Percentiles rank a stretch among this genome's conserved stretches.
These are phyloP conservation scores for Crepidodera aurea DNA, from an alignment of 2,888 invertebrate species.

Conservation along the genomic window DNA sequence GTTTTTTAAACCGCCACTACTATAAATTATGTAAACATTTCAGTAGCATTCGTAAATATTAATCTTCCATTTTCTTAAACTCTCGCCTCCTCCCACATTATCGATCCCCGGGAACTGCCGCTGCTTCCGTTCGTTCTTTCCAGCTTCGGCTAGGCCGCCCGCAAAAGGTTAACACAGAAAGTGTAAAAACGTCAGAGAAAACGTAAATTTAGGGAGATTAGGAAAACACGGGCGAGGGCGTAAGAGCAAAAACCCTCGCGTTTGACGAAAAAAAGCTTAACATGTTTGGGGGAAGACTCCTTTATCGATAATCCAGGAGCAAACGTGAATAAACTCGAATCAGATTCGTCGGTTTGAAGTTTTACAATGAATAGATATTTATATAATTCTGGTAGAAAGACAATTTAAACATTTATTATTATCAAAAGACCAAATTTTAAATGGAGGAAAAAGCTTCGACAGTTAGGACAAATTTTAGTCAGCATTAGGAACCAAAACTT, in stretches of 20 bases:
- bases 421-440: too few species aligned
- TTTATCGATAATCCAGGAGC: slow-evolving; percentile 6
- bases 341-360: too few species aligned
- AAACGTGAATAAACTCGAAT: too few species aligned
- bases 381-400: too few species aligned
- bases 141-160: neutral
- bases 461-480: too few species aligned
- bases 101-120: neutral
- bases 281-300: neutral
- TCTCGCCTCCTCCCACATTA: neutral
- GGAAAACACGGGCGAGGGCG: slow-evolving; percentile 11
- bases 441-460: too few species aligned
- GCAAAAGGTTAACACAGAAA: slow-evolving; percentile 14
- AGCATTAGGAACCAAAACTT: too few species aligned
- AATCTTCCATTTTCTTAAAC: neutral
- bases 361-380: too few species aligned
- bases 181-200: slow-evolving; percentile 8
- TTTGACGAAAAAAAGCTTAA: neutral
- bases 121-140: neutral
- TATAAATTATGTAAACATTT: too few species aligned
- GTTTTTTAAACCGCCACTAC: too few species aligned
- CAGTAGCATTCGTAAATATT: neutral
- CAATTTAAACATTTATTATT: too few species aligned
- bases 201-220: slow-evolving; percentile 13
- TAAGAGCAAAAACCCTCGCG: slow-evolving; percentile 3